These are phyloP conservation scores for Hirtodrosophila histrioides DNA, from an alignment of 2,888 invertebrate species.

Conservation along the genomic window DNA sequence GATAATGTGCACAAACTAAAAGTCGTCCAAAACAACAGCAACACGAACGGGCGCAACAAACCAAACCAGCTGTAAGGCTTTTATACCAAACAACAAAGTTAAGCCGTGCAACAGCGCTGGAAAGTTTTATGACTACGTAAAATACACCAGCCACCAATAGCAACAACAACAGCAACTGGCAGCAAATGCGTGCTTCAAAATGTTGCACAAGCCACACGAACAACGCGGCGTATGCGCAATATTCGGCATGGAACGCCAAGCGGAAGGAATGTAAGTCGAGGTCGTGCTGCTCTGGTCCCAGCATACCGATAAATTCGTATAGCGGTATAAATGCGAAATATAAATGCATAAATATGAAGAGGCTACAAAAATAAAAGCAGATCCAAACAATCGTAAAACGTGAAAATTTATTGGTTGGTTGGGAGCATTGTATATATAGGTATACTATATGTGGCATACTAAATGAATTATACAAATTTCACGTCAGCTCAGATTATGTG, in stretches of 20 bases:
- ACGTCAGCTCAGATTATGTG: too few relatives aligned
- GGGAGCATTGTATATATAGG: too few relatives aligned
- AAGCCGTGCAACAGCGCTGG: slow-evolving; percentile 44
- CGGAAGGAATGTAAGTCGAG: slow-evolving; percentile 27
- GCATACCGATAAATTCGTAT: slow-evolving; percentile 39
- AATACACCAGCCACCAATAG: slow-evolving; percentile 7
- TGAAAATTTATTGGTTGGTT: too few relatives aligned
- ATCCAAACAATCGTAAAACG: too few relatives aligned
- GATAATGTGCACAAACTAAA: slow-evolving; percentile 75
- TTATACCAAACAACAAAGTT: slow-evolving; percentile 77
- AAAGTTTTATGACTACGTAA: slow-evolving; percentile 61
- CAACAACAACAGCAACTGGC: slow-evolving; percentile 5
- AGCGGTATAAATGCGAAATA: slow-evolving; percentile 37
- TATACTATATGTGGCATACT: too few relatives aligned
- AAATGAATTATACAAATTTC: too few relatives aligned
- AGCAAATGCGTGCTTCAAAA: slow-evolving; percentile 29
- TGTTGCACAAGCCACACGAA: slow-evolving; percentile 66
- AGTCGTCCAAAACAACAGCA: slow-evolving; percentile 35
- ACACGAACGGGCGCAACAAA: slow-evolving; percentile 22
- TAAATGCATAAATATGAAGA: slow-evolving; percentile 20
- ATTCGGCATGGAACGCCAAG: slow-evolving; percentile 6
- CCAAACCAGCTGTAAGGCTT: slow-evolving; percentile 53
- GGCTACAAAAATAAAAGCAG: not conserved
- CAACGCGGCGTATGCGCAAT: slow-evolving; percentile 63
- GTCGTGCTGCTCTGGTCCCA: slow-evolving; percentile 26